phyloP scores from a whole-genome alignment of 2,797 vertebrate genomes.

The Aratinga solstitialis region DNA sequence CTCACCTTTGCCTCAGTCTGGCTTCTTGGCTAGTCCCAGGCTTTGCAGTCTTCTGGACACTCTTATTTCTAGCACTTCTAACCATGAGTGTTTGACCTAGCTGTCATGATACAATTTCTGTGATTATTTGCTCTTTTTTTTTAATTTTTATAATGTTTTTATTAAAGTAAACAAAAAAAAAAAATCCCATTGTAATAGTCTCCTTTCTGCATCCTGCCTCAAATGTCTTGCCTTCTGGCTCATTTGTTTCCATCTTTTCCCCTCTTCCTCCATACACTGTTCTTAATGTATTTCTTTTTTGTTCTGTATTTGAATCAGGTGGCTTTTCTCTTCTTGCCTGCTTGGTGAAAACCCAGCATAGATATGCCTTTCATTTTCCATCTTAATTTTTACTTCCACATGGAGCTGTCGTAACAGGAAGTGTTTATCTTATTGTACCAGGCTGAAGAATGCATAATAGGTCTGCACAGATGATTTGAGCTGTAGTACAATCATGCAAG shows the following conservation, averaged over 20 bases:
- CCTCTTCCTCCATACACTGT: not conserved
- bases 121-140: not conserved
- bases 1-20: not conserved
- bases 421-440: not conserved
- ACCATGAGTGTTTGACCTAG: not conserved
- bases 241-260: not conserved
- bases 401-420: not conserved
- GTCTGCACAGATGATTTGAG: not conserved
- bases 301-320: not conserved
- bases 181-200: not conserved
- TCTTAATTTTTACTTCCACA: not conserved
- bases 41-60: accelerated
- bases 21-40: not conserved
- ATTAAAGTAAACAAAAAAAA: not conserved
- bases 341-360: not conserved
- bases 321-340: not conserved
- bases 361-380: not conserved
- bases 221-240: not conserved
- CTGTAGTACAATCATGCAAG: not conserved
- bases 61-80: not conserved
- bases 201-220: not conserved
- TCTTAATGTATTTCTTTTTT: not conserved
- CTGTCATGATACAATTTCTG: not conserved
- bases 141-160: not conserved
- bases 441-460: not conserved